These are phyloP conservation scores for Anguilla pacifica DNA, from an alignment of 2,797 vertebrate genomes.

Conservation along the genomic window DNA sequence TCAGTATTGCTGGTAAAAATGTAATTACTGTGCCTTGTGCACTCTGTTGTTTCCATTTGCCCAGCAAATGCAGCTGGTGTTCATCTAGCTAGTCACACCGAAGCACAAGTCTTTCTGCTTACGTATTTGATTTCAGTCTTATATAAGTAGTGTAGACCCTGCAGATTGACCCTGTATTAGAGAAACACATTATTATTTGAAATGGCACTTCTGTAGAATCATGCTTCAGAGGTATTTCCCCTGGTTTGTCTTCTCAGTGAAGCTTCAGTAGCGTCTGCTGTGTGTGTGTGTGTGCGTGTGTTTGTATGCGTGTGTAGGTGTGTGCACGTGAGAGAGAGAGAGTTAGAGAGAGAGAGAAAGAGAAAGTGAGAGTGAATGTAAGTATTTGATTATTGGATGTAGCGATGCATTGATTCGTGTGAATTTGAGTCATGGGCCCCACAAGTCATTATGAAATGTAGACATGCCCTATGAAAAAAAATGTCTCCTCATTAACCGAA, in stretches of 20 bases:
- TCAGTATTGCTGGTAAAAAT: not conserved
- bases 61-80: not conserved
- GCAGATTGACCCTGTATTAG: not conserved
- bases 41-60: not conserved
- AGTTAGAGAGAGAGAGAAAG: too few relatives aligned
- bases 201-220: not conserved
- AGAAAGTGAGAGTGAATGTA: not conserved
- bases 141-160: not conserved
- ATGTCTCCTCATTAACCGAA: not conserved
- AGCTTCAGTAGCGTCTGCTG: not conserved
- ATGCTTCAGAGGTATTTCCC: not conserved
- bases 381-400: constrained; percentile 8
- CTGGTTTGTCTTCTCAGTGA: not conserved
- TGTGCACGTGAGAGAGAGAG: not conserved
- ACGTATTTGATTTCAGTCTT: not conserved
- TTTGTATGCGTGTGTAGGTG: not conserved
- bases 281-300: not conserved
- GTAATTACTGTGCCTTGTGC: not conserved
- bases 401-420: not conserved
- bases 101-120: not conserved
- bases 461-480: not conserved
- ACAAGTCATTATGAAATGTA: not conserved
- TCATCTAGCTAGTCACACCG: not conserved
- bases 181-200: not conserved
- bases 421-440: not conserved